Conservation (phyloP, 2,113 vertebrate species). For the Phasianus colchicus region DNA sequence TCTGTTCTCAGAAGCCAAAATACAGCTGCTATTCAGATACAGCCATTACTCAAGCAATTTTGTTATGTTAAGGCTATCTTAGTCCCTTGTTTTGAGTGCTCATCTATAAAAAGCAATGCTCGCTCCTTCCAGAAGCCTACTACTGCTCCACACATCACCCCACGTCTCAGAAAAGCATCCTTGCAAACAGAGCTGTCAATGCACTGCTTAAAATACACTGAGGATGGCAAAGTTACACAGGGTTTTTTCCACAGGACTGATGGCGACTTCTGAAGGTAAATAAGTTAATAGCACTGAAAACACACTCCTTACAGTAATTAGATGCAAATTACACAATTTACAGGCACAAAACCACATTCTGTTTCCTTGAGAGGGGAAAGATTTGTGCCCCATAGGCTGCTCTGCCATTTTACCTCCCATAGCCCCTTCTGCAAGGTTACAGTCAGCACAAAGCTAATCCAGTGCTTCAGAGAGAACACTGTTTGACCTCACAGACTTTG, state of each 20-base stretch:
- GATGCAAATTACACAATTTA: background rate
- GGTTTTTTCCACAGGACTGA: background rate
- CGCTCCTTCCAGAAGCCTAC: background rate
- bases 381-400: background rate
- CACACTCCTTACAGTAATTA: background rate
- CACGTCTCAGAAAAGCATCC: conserved; percentile 28
- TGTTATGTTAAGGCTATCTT: background rate
- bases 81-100: background rate
- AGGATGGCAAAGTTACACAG: background rate
- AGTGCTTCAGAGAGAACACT: background rate
- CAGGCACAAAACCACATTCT: background rate
- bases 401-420: background rate
- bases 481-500: conserved; percentile 18
- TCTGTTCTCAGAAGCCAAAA: background rate
- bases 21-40: background rate
- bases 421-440: background rate
- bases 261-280: background rate
- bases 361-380: background rate
- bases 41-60: background rate
- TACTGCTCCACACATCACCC: background rate
- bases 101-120: background rate
- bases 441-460: background rate
- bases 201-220: background rate
- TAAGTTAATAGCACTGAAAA: accelerated
- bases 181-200: background rate